Conservation (phyloP, 2,113 vertebrate species). For the Callithrix jacchus region DNA sequence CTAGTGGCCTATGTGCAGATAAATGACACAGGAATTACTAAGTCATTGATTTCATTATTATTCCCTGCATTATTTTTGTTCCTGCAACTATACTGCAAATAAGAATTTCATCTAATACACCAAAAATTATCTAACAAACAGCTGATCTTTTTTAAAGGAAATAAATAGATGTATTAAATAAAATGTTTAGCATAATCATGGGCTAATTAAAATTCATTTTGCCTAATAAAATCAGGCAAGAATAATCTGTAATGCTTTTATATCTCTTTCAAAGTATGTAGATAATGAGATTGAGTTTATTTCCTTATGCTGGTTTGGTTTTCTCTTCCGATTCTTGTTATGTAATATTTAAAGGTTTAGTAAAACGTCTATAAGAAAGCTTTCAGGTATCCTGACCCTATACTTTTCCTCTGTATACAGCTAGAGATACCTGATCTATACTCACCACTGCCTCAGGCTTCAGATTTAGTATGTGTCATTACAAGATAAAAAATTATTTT, state of each 20-base stretch:
- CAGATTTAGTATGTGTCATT: not conserved
- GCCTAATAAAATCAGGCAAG: no score
- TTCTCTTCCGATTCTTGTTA: not conserved
- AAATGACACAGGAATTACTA: not conserved
- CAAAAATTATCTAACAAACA: not conserved
- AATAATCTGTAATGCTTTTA: not conserved
- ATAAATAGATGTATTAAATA: not conserved
- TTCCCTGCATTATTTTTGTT: not conserved
- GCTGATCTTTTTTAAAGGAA: not conserved
- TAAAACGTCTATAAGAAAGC: not conserved
- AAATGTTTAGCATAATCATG: not conserved
- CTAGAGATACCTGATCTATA: not conserved
- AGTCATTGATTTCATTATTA: not conserved
- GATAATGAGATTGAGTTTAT: not conserved
- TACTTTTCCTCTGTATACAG: not conserved
- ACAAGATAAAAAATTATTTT: not conserved
- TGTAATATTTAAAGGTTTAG: not conserved
- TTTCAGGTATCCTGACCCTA: not conserved
- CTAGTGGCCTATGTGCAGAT: not conserved
- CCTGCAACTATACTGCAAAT: not conserved
- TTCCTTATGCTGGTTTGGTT: not conserved
- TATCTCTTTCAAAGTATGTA: not conserved
- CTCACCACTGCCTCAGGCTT: not conserved
- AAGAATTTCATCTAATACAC: not conserved
- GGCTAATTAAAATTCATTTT: not conserved